A percentile compares a stretch with the other conserved stretches of the same genome.
Evolutionary conservation across 1,140 invertebrate species (phyloP).

Genomic region (Trichoplusia ni): DNA sequence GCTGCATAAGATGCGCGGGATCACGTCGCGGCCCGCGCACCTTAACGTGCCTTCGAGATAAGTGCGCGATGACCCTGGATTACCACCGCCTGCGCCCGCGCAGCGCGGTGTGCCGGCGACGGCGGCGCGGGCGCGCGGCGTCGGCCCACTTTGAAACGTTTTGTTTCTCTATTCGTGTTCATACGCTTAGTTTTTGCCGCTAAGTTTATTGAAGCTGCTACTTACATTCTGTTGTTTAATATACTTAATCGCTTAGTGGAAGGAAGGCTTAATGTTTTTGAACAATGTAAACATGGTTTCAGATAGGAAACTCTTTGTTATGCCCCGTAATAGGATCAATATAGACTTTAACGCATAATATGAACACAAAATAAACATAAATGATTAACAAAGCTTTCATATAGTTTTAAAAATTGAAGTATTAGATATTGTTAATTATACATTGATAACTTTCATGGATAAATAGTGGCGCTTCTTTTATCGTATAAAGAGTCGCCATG

Average conservation of each 20-base stretch:
- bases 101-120: too few species aligned
- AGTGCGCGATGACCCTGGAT: slow-evolving; percentile 26
- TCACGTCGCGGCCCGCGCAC: slow-evolving; percentile 42
- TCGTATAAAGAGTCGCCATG: too few species aligned
- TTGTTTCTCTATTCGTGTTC: slow-evolving; percentile 21
- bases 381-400: too few species aligned
- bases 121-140: not conserved
- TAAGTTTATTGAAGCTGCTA: not conserved
- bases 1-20: slow-evolving; percentile 25
- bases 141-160: slow-evolving; percentile 16
- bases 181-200: slow-evolving; percentile 14
- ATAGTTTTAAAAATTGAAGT: too few species aligned
- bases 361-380: too few species aligned
- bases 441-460: too few species aligned
- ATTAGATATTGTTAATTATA: too few species aligned
- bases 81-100: not conserved
- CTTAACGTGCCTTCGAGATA: slow-evolving; percentile 40
- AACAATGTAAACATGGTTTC: not conserved
- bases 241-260: slow-evolving; percentile 14
- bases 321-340: too few species aligned
- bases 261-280: not conserved
- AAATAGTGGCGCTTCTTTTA: too few species aligned
- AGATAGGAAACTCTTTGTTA: too few species aligned
- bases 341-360: too few species aligned
- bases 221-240: slow-evolving; percentile 8